These are phyloP conservation scores for Beris morrisii DNA, from an alignment of 2,888 invertebrate species.

Conservation along the genomic window DNA sequence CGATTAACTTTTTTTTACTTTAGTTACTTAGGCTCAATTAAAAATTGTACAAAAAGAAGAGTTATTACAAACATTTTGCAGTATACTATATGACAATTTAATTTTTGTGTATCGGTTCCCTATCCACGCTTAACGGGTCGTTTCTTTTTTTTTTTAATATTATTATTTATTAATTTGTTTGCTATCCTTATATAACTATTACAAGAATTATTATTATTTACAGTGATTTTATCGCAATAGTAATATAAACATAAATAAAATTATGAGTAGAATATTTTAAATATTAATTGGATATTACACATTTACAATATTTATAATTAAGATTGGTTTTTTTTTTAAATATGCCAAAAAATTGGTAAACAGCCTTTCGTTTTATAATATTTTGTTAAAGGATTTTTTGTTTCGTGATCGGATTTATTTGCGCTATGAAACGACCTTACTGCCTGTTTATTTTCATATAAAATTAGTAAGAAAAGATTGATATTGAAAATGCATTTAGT, in stretches of 20 bases:
- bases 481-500: too few species aligned
- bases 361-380: conserved; percentile 13
- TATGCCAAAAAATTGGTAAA: conserved; percentile 27
- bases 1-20: neutral
- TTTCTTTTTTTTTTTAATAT: conserved; percentile 1
- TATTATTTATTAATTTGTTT: neutral
- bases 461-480: too few species aligned
- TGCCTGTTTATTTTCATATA: too few species aligned
- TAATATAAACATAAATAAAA: conserved; percentile 1
- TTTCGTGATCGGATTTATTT: conserved; percentile 1
- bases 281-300: conserved; percentile 21
- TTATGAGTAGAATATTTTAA: conserved; percentile 12
- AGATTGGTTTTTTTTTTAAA: conserved; percentile 9
- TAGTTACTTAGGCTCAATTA: conserved; percentile 3
- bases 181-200: too few species aligned
- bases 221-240: neutral
- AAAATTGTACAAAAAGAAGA: conserved; percentile 1
- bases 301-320: conserved; percentile 25
- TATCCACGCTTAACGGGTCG: neutral
- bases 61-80: neutral
- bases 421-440: neutral
- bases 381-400: neutral
- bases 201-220: conserved; percentile 2
- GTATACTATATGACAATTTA: neutral
- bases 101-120: neutral